Evolutionary conservation across 2,113 vertebrate genomes (phyloP).

Genomic region (Mustela nigripes): DNA sequence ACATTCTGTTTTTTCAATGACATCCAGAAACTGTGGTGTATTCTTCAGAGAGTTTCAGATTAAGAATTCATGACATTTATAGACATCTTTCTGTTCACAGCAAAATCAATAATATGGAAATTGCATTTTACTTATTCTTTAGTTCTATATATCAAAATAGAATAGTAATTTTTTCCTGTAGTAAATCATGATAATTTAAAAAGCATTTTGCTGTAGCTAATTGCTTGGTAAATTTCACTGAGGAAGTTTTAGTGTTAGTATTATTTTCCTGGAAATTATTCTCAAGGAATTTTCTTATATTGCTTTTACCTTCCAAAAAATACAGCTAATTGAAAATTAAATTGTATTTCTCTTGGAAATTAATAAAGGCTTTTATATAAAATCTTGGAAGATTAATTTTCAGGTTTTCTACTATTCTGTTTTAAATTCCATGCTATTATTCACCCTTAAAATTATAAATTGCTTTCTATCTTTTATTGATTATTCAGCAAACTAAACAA

Average conservation of each 20-base stretch:
- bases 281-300: background rate
- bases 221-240: background rate
- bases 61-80: background rate
- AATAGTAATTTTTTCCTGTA: background rate
- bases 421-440: background rate
- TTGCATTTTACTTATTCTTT: background rate
- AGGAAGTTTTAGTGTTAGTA: background rate
- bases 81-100: background rate
- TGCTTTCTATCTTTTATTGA: background rate
- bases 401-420: background rate
- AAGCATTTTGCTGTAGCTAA: background rate
- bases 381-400: background rate
- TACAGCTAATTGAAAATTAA: slow-evolving; percentile 23
- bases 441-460: background rate
- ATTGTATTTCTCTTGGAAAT: slow-evolving; percentile 41
- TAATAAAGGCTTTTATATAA: background rate
- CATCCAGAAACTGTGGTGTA: background rate
- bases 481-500: slow-evolving; percentile 57
- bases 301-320: background rate
- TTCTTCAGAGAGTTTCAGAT: background rate
- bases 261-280: slow-evolving; percentile 42
- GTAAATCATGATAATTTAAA: slow-evolving; percentile 24
- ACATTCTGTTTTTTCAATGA: background rate
- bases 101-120: slow-evolving; percentile 39
- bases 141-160: background rate